phyloP scores from a whole-genome alignment of 2,888 invertebrate genomes.

The Platycnemis pennipes region DNA sequence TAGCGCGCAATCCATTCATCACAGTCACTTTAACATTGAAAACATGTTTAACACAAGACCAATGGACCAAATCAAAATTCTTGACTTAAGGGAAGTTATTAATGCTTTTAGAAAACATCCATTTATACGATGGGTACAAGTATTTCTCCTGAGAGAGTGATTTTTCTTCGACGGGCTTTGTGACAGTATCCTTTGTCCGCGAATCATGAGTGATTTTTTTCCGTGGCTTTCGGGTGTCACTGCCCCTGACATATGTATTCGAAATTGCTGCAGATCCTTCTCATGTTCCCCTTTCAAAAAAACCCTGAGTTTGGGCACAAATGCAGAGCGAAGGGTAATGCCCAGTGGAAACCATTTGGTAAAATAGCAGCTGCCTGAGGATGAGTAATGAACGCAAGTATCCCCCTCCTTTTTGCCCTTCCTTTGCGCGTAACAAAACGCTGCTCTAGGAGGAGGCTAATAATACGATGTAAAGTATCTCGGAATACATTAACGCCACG shows the following conservation, averaged over 20 bases:
- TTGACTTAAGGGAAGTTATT: neutral
- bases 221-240: neutral
- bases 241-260: neutral
- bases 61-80: neutral
- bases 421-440: too few relatives aligned
- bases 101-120: neutral
- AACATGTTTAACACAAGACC: neutral
- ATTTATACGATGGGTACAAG: neutral
- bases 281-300: neutral
- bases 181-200: neutral
- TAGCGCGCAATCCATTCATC: neutral
- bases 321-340: neutral
- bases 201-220: neutral
- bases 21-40: neutral
- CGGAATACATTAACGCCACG: too few relatives aligned
- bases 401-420: neutral
- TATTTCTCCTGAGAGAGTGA: neutral
- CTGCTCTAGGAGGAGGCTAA: too few relatives aligned
- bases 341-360: neutral
- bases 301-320: neutral
- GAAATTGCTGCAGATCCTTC: neutral
- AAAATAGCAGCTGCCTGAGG: neutral
- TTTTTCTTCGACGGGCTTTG: neutral
- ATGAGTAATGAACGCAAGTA: neutral
- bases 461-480: too few relatives aligned